Evolutionary conservation across 2,888 invertebrate species (phyloP), one percentile per base, ranked within the genome.

Genomic region (Mythimna loreyi): DNA sequence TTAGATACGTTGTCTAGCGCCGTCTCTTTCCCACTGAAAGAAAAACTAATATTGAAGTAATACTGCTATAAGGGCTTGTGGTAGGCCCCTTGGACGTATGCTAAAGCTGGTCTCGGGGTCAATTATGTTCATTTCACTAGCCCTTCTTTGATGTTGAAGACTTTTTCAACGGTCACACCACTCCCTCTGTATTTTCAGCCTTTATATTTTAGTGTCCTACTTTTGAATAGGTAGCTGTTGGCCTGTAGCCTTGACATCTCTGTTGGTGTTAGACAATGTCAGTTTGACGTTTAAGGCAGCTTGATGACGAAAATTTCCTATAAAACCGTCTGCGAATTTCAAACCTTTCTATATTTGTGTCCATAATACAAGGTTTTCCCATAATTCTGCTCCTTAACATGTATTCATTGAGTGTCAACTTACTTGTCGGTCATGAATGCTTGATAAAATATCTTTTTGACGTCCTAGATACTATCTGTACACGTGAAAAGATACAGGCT

Each of bases 401-500:
- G 25, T 13, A 21, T 61, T 60, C 13, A 25, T 40, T 2, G n/a
- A 70, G 5, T 57, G 73, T 16, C 43, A 25, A 40, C 13, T 36
- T 25, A 11, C n/a, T 50, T 47, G 43, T 58, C 65, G 33, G 7
- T 59, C 30, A 25, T 16, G 13, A 30, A 40, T 47, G 11, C n/a
- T 61, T 47, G 9, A 69, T 23, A 25, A 33, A n/a, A 64, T 28
- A 47, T 45, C 7, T 47, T 6, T 36, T 30, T 40, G 50, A 40
- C 36, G 52, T 40, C 23, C 9, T 25, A 50, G 50, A 45, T 11
- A 72, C 11, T 52, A 28, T 43, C 4, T 56, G 11, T 40, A 21
- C 21, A 40, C 19, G 55, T 72, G 25, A 23, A 55, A 47, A 72
- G 28, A 59, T 55, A 60, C 0, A n/a, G 43, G 60, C 52, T 60